Evolutionary conservation across 2,888 invertebrate genomes (phyloP).

Genomic region (Lithophane semibrunnea): DNA sequence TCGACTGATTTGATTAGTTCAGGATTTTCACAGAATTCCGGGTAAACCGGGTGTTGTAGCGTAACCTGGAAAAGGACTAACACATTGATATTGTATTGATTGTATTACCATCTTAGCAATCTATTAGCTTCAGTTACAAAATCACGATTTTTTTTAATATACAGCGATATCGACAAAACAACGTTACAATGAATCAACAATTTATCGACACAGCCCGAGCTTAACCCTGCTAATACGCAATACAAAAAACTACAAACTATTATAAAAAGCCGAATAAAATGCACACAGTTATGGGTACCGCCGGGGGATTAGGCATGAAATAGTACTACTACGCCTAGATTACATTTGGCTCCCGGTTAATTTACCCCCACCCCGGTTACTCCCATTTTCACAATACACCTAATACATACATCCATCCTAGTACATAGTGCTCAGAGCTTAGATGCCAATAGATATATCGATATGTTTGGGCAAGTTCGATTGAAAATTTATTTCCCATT

Average conservation of each 20-base stretch:
- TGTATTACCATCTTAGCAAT: neutral
- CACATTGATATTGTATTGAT: neutral
- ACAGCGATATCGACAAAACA: conserved; percentile 53
- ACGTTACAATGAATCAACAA: conserved; percentile 64
- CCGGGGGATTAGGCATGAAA: neutral
- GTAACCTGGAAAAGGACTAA: no score
- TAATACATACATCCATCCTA: conserved; percentile 39
- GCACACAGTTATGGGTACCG: conserved; percentile 52
- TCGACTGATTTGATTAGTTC: neutral
- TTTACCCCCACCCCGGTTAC: neutral
- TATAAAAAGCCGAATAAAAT: conserved; percentile 62
- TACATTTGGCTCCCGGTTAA: neutral
- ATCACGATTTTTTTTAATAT: conserved; percentile 50
- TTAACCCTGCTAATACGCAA: conserved; percentile 60
- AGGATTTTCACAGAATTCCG: no score
- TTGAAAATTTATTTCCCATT: conserved; percentile 4
- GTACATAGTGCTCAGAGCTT: conserved; percentile 32
- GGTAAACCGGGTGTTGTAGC: neutral
- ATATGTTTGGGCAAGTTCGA: conserved; percentile 34
- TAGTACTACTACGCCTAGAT: neutral
- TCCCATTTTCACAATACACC: conserved; percentile 31
- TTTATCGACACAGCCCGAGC: conserved; percentile 69
- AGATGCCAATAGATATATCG: conserved; percentile 56
- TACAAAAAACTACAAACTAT: conserved; percentile 62
- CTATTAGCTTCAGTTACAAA: conserved; percentile 46